These are phyloP conservation scores for Lutjanus argentimaculatus DNA, from an alignment of 2,797 vertebrate genomes.

Conservation along the genomic window DNA sequence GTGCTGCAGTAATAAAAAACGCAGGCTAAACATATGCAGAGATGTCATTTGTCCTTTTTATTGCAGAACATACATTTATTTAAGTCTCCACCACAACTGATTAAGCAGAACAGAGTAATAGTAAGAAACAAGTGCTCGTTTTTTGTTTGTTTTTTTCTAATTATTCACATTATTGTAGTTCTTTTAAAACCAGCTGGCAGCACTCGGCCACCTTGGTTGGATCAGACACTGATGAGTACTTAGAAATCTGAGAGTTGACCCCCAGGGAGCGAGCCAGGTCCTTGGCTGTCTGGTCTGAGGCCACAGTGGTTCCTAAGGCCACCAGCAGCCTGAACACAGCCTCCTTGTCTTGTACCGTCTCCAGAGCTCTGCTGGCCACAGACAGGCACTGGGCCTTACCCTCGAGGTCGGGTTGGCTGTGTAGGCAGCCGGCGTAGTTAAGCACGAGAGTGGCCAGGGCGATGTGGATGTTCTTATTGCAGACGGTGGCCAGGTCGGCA, in stretches of 20 bases:
- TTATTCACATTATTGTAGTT: conserved; percentile 86
- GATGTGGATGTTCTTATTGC: conserved; percentile 97
- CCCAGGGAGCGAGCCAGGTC: conserved; percentile 96
- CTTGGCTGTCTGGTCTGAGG: conserved; percentile 91
- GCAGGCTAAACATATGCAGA: conserved; percentile 37
- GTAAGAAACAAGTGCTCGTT: conserved; percentile 64
- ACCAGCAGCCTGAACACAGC: conserved; percentile 97
- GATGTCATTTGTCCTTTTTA: conserved; percentile 77
- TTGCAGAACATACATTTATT: conserved; percentile 83
- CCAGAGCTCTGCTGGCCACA: conserved; percentile 93
- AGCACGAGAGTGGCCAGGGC: conserved; percentile 95
- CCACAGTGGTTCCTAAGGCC: conserved; percentile 95
- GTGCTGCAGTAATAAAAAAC: conserved; percentile 49
- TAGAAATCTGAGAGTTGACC: conserved; percentile 94
- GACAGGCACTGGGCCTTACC: conserved; percentile 98
- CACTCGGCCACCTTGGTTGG: conserved; percentile 96
- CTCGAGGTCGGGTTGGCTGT: conserved; percentile 92
- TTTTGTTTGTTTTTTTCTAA: conserved; percentile 48
- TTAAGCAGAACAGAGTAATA: conserved; percentile 71
- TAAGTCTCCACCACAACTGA: conserved; percentile 73
- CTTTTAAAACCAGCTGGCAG: conserved; percentile 94
- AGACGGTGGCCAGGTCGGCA: conserved; percentile 89
- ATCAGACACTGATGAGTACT: conserved; percentile 92
- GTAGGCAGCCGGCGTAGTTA: conserved; percentile 94
- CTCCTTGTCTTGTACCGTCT: conserved; percentile 96